Conservation (phyloP, 2,888 invertebrate genomes). For the Trypoxylon attenuatum region DNA sequence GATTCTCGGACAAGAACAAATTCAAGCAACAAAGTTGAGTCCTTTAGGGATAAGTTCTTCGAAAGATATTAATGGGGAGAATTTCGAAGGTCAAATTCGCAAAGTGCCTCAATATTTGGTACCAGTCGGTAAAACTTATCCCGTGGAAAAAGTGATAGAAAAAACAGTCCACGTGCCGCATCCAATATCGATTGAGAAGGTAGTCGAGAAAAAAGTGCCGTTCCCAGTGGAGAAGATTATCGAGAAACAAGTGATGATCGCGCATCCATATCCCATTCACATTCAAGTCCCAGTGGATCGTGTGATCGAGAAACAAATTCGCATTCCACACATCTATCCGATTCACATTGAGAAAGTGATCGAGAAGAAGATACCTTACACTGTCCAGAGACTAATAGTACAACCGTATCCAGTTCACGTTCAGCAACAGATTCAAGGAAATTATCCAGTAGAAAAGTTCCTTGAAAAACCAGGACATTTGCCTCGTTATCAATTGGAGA, state of each 20-base stretch:
- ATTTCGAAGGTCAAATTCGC: not conserved
- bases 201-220: constrained; percentile 77
- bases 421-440: not conserved
- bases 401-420: constrained; percentile 72
- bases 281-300: constrained; percentile 74
- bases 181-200: constrained; percentile 77
- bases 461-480: constrained; percentile 80
- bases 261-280: constrained; percentile 74
- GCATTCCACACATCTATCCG: constrained; percentile 67
- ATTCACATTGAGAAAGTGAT: constrained; percentile 76
- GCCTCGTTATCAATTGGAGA: constrained; percentile 74
- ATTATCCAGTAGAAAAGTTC: constrained; percentile 72
- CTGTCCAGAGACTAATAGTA: constrained; percentile 75
- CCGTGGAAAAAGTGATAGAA: constrained; percentile 71
- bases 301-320: constrained; percentile 78
- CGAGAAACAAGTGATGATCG: constrained; percentile 77
- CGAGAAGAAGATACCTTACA: constrained; percentile 76
- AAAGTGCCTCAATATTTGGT: constrained; percentile 16
- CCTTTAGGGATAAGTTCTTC: not conserved
- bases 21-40: not conserved
- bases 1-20: not conserved
- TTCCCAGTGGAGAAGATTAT: constrained; percentile 77
- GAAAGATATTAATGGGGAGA: not conserved
- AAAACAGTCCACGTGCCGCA: constrained; percentile 75
- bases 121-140: constrained; percentile 20